phyloP scores from a whole-genome alignment of 2,888 invertebrate species.

The Macrosoma leucophasiata region DNA sequence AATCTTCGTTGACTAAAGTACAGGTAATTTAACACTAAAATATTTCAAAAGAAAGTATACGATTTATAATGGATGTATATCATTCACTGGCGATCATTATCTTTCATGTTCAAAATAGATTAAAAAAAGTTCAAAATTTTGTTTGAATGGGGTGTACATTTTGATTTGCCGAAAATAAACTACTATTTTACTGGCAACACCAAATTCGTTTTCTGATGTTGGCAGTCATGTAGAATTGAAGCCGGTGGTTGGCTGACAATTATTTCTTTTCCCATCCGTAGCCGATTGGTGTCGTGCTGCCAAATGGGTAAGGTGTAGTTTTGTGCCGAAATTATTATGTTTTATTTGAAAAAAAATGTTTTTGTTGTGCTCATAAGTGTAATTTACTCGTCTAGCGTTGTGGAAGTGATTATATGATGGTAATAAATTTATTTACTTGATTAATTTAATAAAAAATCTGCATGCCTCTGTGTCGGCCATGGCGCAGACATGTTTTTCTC shows the following conservation, averaged over 20 bases:
- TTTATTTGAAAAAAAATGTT: constrained; percentile 41
- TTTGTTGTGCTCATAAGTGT: constrained; percentile 45
- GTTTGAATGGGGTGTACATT: no score
- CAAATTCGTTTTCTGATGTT: constrained; percentile 37
- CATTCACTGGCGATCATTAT: no score
- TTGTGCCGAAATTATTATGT: constrained; percentile 49
- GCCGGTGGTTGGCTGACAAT: constrained; percentile 52
- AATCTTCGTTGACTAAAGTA: no score
- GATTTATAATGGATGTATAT: no score
- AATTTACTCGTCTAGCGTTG: constrained; percentile 30
- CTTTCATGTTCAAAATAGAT: no score
- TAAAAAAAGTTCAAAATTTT: no score
- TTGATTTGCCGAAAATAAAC: no score
- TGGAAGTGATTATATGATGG: constrained; percentile 41
- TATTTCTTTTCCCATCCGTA: constrained; percentile 75
- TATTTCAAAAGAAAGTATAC: no score
- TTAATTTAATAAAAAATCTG: constrained; percentile 23
- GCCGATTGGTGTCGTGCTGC: constrained; percentile 75
- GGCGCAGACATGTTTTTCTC: constrained; percentile 76
- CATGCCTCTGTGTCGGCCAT: constrained; percentile 71
- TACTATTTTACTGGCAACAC: no score
- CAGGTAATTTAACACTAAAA: no score
- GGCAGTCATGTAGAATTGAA: constrained; percentile 46
- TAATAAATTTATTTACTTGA: constrained; percentile 12
- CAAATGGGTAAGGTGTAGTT: constrained; percentile 72